phyloP scores from a whole-genome alignment of 2,888 invertebrate species.

The Laspeyria flexula region DNA sequence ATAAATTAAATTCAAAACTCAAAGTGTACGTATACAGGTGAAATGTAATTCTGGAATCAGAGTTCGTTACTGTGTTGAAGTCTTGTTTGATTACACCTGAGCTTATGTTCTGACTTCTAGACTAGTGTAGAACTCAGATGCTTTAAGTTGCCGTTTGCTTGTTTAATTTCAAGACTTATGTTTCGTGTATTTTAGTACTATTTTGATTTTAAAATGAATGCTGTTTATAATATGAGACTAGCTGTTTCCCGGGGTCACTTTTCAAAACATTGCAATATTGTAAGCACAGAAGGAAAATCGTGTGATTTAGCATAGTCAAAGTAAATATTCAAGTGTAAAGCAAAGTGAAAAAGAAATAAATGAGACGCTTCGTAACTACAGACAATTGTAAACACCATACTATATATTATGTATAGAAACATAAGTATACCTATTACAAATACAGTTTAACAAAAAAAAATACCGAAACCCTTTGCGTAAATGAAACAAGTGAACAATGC shows the following conservation, averaged over 20 bases:
- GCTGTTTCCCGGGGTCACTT: too few relatives aligned
- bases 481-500: background rate
- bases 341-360: too few relatives aligned
- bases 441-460: too few relatives aligned
- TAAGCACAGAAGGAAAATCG: too few relatives aligned
- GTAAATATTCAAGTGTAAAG: too few relatives aligned
- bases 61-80: constrained; percentile 22
- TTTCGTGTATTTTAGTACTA: constrained; percentile 17
- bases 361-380: too few relatives aligned
- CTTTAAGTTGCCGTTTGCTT: constrained; percentile 21
- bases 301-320: too few relatives aligned
- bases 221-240: background rate
- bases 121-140: background rate
- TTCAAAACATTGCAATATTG: too few relatives aligned
- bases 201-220: background rate
- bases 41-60: constrained; percentile 35
- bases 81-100: constrained; percentile 33
- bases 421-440: too few relatives aligned
- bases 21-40: constrained; percentile 15
- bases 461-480: background rate
- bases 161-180: constrained; percentile 35
- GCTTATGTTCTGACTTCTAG: constrained; percentile 22
- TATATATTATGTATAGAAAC: too few relatives aligned
- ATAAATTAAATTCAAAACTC: constrained; percentile 25
- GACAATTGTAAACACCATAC: too few relatives aligned